Evolutionary conservation across 2,113 vertebrate species (phyloP).

Genomic region (Lipophrys pholis): DNA sequence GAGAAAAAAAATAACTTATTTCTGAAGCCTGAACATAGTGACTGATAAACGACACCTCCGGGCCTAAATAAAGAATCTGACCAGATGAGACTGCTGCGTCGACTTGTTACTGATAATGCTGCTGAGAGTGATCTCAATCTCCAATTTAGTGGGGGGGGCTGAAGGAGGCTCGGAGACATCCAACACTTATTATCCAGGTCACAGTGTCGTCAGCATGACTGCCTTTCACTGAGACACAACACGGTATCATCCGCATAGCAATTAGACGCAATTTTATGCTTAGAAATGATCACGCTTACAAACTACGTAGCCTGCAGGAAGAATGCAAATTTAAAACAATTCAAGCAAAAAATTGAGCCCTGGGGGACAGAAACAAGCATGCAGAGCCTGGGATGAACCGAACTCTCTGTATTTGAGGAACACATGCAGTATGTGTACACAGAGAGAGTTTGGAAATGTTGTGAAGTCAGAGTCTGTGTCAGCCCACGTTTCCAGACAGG

Average conservation of each 20-base stretch:
- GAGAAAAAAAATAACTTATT: not conserved
- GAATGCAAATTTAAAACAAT: constrained; percentile 37
- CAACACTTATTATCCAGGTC: constrained; percentile 18
- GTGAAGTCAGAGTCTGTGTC: not conserved
- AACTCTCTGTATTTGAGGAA: not conserved
- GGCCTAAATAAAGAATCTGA: not conserved
- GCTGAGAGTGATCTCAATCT: constrained; percentile 14
- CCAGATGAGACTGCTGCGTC: not conserved
- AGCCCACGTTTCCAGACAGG: not conserved
- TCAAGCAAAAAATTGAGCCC: not conserved
- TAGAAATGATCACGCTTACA: constrained; percentile 25
- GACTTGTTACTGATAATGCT: not conserved
- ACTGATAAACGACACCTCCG: not conserved
- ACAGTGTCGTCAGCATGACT: not conserved
- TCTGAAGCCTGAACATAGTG: constrained; percentile 5
- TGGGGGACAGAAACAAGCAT: not conserved
- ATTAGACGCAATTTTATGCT: constrained; percentile 32
- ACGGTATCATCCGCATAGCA: constrained; percentile 43
- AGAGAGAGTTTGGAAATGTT: too few relatives aligned
- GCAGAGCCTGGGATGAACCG: constrained; percentile 9
- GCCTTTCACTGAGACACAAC: constrained; percentile 16
- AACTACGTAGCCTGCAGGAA: constrained; percentile 23
- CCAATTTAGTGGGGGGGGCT: not conserved
- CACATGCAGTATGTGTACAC: too few relatives aligned
- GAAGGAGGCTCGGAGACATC: not conserved